Evolutionary conservation across 2,113 vertebrate species (phyloP).

Genomic region (Lepidothrix coronata): DNA sequence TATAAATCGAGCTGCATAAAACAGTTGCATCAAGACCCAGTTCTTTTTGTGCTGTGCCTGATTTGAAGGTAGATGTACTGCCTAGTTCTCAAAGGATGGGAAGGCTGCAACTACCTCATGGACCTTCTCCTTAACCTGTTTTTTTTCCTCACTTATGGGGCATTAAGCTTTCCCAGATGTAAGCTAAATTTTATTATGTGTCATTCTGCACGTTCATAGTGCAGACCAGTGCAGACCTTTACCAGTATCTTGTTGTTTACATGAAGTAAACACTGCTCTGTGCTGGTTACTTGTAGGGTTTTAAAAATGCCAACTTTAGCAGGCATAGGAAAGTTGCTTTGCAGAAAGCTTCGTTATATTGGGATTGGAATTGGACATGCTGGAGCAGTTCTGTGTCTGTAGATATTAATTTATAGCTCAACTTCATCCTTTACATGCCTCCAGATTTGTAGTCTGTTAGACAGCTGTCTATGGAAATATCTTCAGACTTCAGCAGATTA

Average conservation of each 20-base stretch:
- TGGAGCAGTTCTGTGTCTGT: not conserved
- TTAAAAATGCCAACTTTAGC: not conserved
- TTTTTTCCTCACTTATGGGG: not conserved
- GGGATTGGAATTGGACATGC: not conserved
- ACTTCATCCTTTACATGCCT: conserved; percentile 5
- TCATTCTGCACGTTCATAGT: not conserved
- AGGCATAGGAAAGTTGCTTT: not conserved
- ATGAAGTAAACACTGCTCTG: not conserved
- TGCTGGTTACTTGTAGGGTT: not conserved
- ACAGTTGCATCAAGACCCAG: not conserved
- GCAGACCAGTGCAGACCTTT: not conserved
- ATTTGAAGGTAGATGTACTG: not conserved
- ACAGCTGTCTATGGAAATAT: not conserved
- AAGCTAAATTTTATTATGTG: not conserved
- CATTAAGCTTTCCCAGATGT: not conserved
- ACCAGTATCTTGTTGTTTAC: not conserved
- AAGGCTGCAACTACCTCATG: not conserved
- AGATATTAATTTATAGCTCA: conserved; percentile 19
- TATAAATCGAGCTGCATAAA: not conserved
- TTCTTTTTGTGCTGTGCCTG: not conserved
- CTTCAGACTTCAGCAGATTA: not conserved
- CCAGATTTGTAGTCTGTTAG: not conserved
- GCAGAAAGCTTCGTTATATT: not conserved
- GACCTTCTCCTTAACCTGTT: not conserved
- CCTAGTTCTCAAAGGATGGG: not conserved